Base-by-base conservation (phyloP, 2,888 invertebrate genomes). In the Ophion obscuratus region DNA sequence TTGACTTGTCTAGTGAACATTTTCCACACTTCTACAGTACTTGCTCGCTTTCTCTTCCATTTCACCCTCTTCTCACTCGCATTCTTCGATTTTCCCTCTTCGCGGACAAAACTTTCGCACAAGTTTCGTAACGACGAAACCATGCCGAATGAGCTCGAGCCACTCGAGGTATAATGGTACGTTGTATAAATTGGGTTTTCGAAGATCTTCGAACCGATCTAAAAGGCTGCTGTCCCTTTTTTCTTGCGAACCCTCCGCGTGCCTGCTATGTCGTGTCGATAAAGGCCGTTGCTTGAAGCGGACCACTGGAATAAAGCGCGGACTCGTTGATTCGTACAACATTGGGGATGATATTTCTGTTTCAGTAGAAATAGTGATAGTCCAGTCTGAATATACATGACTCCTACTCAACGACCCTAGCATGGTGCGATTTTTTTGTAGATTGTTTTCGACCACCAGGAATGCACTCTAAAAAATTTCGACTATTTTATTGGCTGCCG, bases 161-260 rank as follows among this genome's bases (percentile, higher is more conserved):
- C 61, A n/a, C 62, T 62, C 70, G 78, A 70, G 9, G 14, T 62
- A 70, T 44, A 68, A 47, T 70, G 9, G 61, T 76, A 64, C 61
- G 81, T 86, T 77, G 85, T 81, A 85, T 85, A 87, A 85, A 85
- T 85, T 84, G 84, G 74, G 74, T 85, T 81, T 81, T 80, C 73
- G 59, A 47, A 24, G 40, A 67, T 77, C 61, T 71, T 47, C 14
- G 17, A 66, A 57, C 57, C 20, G 70, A 57, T 20, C 67, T 40
- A 81, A 53, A 17, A 24, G 36, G 17, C 36, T 36, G 10, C 40
- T 67, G 67, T 36, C 11, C 61, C 7, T 64, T 62, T 44, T 40
- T 61, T 75, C 10, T 44, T 64, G 14, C 24, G n/a, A 9, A n/a
- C 36, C 9, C n/a, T 74, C 24, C 4, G 20, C 10, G 24, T 24